These are phyloP conservation scores for Anthoscopus minutus DNA, from an alignment of 2,113 vertebrate genomes.

Conservation along the genomic window DNA sequence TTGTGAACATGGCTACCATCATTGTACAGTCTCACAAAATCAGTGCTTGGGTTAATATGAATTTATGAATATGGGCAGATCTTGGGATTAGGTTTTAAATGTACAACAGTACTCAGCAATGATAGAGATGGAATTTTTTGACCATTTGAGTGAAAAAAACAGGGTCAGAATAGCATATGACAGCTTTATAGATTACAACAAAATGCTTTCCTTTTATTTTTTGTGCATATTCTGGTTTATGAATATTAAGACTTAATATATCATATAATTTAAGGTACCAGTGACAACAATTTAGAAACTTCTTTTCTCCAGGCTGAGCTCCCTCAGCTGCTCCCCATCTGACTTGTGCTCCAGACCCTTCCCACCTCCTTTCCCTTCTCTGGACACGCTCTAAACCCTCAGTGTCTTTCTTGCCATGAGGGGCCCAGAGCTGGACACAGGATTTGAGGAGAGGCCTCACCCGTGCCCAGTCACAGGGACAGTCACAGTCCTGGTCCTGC, in stretches of 20 bases:
- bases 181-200: not conserved
- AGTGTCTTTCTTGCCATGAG: rapidly evolving
- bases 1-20: not conserved
- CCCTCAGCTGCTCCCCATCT: rapidly evolving
- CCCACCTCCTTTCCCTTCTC: not conserved
- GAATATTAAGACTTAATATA: not conserved
- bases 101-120: not conserved
- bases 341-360: not conserved
- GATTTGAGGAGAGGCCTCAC: not conserved
- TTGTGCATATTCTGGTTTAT: not conserved
- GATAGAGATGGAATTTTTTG: not conserved
- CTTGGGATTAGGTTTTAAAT: not conserved
- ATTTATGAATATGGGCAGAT: not conserved
- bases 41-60: not conserved
- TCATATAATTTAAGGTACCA: not conserved
- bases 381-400: not conserved
- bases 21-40: not conserved
- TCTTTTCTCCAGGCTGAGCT: not conserved
- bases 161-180: rapidly evolving
- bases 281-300: not conserved
- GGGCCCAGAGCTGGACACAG: not conserved
- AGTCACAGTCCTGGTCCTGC: not conserved
- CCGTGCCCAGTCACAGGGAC: not conserved
- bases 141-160: not conserved
- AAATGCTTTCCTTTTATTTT: not conserved